Base-by-base conservation (phyloP, 2,888 invertebrate species). In the Chromoteleia sp. region DNA sequence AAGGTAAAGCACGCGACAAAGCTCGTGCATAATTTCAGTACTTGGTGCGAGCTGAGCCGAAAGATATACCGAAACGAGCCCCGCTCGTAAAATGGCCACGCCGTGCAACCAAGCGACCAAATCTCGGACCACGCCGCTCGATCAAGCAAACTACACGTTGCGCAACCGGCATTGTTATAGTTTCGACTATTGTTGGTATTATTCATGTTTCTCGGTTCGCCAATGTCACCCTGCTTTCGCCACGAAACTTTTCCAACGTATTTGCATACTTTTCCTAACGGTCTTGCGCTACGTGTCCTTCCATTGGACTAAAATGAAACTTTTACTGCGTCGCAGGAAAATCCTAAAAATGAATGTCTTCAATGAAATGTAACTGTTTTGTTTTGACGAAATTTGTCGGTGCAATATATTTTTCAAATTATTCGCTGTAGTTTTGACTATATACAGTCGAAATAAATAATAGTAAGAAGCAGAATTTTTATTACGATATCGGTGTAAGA, bases 81-180 rank as follows among this genome's bases (percentile, higher is more conserved):
- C n/a, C 48, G 52, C 68, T 77, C 81, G 67, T 83, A 83, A 83
- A 83, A 76, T 73, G 83, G 75, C 43, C 78, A 67, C 43, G 48
- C 17, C 19, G 39, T 17, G 33, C 48, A 45, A 59, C 59, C 63
- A 33, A 39, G 59, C 74, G 52, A 45, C 74, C 71, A 71, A 82
- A 82, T 79, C 82, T 82, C 70, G 59, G 65, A 71, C 70, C 15
- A 21, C n/a, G 48, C 43, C 30, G 19, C 12, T 30, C 58, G 73
- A 78, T 71, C 61, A 54, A 61, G n/a, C 48, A 75, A 59, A 79
- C 58, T 41, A 43, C 58, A 30, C 50, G 29, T 74, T 67, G 19
- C 36, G 75, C 15, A 39, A 68, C 63, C 68, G 17, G 50, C 12
- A 41, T 75, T 79, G 73, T 79, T 75, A 73, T 75, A 82, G 78